Evolutionary conservation across 2,797 vertebrate genomes (phyloP), one percentile per base, ranked within the genome.

Genomic region (Malacoraja senta): DNA sequence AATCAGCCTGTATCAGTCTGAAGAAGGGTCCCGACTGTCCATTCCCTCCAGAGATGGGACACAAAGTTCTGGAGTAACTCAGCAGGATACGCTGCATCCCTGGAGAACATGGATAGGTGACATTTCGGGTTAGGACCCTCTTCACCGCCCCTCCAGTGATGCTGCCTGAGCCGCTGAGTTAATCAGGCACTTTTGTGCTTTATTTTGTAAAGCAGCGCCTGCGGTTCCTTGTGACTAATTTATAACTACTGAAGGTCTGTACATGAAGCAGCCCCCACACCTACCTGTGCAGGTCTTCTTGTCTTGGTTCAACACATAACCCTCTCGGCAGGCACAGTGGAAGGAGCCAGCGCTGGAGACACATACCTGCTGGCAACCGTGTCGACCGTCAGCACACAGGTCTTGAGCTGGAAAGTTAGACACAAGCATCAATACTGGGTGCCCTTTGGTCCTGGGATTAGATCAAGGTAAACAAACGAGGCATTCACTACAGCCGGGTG

Each of bases 351-450:
- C 96, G 9, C 96, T 95, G 74, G 96, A 99, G 94, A 99, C 93
- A 72, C 98, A 99, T 94, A 96, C 96, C 93, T 99, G 98, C 94
- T 99, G 97, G 94, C 99, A 99, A 94, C 98, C 97, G 0, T 98
- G 98, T 13, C 96, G 96, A 21, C 95, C 95, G 93, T 97, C 97
- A 94, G 97, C 1, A 78, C 99, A 99, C 94, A 96, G 95, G 94
- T 99, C 97, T 94, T 96, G 94, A 78, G 97, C 99, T 99, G 93
- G 90, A 68, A 94, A 95, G 94, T 95, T 79, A 95, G n/a, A 95
- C 84, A 32, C 71, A 94, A 78, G 35, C 58, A 2, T 35, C 8
- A 32, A 68, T 61, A 26, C 29, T 2, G 44, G 72, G 29, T 1
- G 17, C 17, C 24, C 15, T 7, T 15, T 84, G 29, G 26, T 84